These are phyloP conservation scores for Gopherus flavomarginatus DNA, from an alignment of 2,113 vertebrate species.

Conservation along the genomic window DNA sequence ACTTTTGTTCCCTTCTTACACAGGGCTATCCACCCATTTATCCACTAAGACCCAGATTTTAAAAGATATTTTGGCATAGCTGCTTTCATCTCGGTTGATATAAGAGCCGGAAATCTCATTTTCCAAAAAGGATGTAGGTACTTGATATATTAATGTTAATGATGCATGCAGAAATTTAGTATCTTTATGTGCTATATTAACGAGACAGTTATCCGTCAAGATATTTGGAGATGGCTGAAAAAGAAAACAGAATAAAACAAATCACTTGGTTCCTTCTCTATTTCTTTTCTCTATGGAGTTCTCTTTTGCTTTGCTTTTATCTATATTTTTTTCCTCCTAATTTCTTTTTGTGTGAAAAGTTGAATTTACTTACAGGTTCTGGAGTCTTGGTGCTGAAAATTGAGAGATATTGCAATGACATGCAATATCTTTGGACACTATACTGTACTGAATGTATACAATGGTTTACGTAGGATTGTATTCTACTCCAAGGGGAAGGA, in stretches of 20 bases:
- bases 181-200: neutral
- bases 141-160: neutral
- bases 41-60: neutral
- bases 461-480: neutral
- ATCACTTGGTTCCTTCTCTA: neutral
- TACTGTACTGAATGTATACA: neutral
- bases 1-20: neutral
- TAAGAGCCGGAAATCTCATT: neutral
- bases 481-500: neutral
- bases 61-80: neutral
- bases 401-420: neutral
- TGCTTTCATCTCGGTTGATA: neutral
- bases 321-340: neutral
- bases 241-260: neutral
- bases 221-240: neutral
- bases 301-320: neutral
- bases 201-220: neutral
- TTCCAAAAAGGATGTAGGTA: neutral
- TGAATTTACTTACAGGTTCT: neutral
- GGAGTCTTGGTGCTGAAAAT: neutral
- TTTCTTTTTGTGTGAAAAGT: neutral
- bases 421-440: neutral
- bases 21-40: neutral
- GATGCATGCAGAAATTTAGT: neutral
- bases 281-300: neutral